phyloP scores from a whole-genome alignment of 2,888 invertebrate genomes.

The Acleris cristana region DNA sequence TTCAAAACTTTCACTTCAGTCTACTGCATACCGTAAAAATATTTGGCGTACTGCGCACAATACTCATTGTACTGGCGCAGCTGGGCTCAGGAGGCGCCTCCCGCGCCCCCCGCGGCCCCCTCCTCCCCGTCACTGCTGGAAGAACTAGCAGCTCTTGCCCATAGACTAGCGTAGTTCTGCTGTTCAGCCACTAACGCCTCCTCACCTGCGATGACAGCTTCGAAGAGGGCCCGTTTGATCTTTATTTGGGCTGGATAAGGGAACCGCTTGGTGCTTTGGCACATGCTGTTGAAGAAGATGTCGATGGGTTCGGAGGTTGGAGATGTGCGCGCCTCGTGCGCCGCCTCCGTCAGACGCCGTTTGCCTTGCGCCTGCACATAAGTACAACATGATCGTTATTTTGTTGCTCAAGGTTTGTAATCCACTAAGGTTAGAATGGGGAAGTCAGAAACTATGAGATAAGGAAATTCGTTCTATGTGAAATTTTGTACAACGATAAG shows the following conservation, averaged over 20 bases:
- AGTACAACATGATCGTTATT: neutral
- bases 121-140: conserved; percentile 55
- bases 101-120: conserved; percentile 47
- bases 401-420: too few relatives aligned
- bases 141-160: conserved; percentile 63
- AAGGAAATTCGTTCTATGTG: too few relatives aligned
- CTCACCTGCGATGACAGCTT: conserved; percentile 71
- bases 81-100: conserved; percentile 56
- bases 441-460: too few relatives aligned
- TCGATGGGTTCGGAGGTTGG: conserved; percentile 65
- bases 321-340: conserved; percentile 39
- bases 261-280: conserved; percentile 74
- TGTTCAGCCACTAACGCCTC: conserved; percentile 73
- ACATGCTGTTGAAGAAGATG: conserved; percentile 78
- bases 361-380: conserved; percentile 46
- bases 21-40: conserved; percentile 15
- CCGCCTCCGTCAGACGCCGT: conserved; percentile 46
- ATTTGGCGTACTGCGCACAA: conserved; percentile 24
- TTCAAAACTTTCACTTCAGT: conserved; percentile 4
- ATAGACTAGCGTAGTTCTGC: conserved; percentile 71
- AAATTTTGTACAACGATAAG: too few relatives aligned
- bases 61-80: conserved; percentile 19
- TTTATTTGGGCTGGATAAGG: conserved; percentile 72
- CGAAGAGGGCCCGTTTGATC: conserved; percentile 70
- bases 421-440: too few relatives aligned